These are phyloP conservation scores for Chloropsis cyanopogon DNA, from an alignment of 2,113 vertebrate species.

Conservation along the genomic window DNA sequence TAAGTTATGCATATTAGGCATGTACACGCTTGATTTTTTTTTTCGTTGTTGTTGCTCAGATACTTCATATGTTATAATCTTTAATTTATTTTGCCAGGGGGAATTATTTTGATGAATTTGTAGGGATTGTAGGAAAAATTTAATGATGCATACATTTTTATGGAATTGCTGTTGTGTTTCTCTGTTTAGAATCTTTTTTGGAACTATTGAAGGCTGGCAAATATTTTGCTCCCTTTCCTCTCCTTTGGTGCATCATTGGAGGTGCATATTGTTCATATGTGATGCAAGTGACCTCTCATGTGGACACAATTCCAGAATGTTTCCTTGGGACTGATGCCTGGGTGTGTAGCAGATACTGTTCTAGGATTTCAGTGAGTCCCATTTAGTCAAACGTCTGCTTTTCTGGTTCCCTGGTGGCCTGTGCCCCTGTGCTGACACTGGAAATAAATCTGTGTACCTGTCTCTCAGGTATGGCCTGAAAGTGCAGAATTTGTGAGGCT, in stretches of 20 bases:
- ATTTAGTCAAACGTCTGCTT: fast-evolving
- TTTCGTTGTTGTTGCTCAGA: not conserved
- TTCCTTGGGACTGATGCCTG: fast-evolving
- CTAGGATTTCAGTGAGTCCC: not conserved
- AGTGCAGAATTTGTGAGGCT: not conserved
- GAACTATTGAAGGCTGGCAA: not conserved
- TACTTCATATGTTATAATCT: not conserved
- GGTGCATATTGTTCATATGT: too few species aligned
- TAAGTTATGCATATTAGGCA: slow-evolving; percentile 42
- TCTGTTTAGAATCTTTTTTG: not conserved
- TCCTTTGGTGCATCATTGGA: not conserved
- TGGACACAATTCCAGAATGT: not conserved
- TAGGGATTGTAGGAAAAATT: not conserved
- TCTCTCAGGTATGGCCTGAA: not conserved
- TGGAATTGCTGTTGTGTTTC: not conserved
- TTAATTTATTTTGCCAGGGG: not conserved
- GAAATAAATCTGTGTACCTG: not conserved
- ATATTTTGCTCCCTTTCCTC: not conserved
- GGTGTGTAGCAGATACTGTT: not conserved
- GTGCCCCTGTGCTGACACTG: not conserved
- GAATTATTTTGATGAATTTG: not conserved
- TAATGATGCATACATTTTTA: not conserved
- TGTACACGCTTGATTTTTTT: slow-evolving; percentile 44
- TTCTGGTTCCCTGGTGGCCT: not conserved
- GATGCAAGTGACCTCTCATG: not conserved